Evolutionary conservation across 2,888 invertebrate genomes (phyloP).

Genomic region (Alcis repandata): DNA sequence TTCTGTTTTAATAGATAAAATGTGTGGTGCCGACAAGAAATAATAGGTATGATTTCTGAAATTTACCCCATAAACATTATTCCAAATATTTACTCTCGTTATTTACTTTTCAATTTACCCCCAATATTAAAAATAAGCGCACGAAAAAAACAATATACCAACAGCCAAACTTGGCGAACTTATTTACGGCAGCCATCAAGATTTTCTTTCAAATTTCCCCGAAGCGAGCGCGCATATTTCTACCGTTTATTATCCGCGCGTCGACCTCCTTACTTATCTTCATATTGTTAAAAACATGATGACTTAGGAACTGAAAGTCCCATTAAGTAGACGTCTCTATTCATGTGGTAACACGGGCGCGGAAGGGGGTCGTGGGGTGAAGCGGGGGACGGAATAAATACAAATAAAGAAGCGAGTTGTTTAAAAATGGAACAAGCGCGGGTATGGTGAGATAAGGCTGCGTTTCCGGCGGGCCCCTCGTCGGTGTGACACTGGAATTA

Average conservation of each 20-base stretch:
- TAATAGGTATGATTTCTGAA: neutral
- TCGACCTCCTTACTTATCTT: conserved; percentile 81
- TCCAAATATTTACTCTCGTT: conserved; percentile 23
- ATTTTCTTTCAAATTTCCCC: conserved; percentile 73
- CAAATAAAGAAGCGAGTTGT: conserved; percentile 86
- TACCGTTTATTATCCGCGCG: conserved; percentile 82
- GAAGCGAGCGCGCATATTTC: conserved; percentile 75
- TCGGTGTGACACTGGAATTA: conserved; percentile 78
- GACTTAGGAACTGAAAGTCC: conserved; percentile 86
- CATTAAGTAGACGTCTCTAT: conserved; percentile 85
- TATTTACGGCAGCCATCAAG: conserved; percentile 78
- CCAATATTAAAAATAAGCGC: conserved; percentile 50
- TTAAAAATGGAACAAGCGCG: conserved; percentile 85
- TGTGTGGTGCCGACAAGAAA: too few species aligned
- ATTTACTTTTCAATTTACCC: conserved; percentile 57
- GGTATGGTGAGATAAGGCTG: conserved; percentile 84
- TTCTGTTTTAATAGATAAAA: neutral
- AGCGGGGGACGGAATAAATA: conserved; percentile 71
- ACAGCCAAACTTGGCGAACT: conserved; percentile 61
- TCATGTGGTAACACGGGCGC: conserved; percentile 79
- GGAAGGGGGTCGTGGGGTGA: conserved; percentile 61
- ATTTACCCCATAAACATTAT: conserved; percentile 36
- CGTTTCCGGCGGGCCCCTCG: conserved; percentile 81
- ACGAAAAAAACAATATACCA: conserved; percentile 56
- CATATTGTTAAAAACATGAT: conserved; percentile 84